Base-by-base conservation (phyloP, 2,888 invertebrate species). In the Eustalomyia histrio region DNA sequence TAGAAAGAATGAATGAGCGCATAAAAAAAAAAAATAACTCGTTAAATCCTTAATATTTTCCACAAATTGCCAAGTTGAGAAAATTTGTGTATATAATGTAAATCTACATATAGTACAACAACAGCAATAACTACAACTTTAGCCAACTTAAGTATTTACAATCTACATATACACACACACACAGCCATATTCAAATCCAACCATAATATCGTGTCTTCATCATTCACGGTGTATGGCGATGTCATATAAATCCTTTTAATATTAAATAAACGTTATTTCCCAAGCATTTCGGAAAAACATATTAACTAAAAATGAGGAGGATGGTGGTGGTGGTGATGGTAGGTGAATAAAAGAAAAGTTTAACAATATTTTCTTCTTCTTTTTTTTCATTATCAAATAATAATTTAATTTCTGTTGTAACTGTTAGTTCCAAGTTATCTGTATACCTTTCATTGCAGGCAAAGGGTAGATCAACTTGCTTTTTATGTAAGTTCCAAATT, bases 241-340 rank as follows among this genome's bases (percentile, higher is more conserved):
- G 88, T 87, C 88, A 88, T 87, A 88, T 88, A 87, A 87, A 88
- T 88, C 87, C 87, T 88, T 87, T 87, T 87, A 87, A 87, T 87
- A 87, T 88, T 87, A 87, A 87, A 87, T 87, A 88, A 87, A 87
- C 60, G 65, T 67, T 67, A 74, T 67, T 73, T 73, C 64, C 50
- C 64, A 74, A 65, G 67, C 52, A 52, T 52, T 60, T 39, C 24
- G 24, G 50, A 33, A 63, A 50, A 50, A 14, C 50, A 52, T 12
- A 17, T 17, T 52, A 64, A 7, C 17, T 14, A 1, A 7, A 24
- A 9, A 47, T n/a, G n/a, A n/a, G n/a, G n/a, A n/a, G n/a, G n/a
- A n/a, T n/a, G n/a, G n/a, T n/a, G n/a, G n/a, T n/a, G 7, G 9
- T 6, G 14, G 39, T 29, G 12, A 5, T 12, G 39, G 43, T 61